Evolutionary conservation across 2,113 vertebrate species (phyloP).

Genomic region (Pedionomus torquatus): DNA sequence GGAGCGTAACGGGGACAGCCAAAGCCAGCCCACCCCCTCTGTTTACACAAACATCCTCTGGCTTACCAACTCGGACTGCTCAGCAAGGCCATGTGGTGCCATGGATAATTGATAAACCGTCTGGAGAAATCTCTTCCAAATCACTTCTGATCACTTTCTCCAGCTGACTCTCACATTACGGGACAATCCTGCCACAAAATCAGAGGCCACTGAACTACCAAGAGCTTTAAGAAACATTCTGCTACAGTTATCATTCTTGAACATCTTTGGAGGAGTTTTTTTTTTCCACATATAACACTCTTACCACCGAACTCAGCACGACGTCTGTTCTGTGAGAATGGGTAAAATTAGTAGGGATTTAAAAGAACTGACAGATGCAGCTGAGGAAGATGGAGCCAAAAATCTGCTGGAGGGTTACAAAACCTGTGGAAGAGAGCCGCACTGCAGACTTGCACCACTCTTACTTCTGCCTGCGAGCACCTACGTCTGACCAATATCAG

Average conservation of each 20-base stretch:
- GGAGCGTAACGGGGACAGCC: fast-evolving
- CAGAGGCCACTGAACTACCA: neutral
- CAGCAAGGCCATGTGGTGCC: neutral
- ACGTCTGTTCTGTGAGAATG: neutral
- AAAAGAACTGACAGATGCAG: neutral
- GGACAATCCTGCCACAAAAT: neutral
- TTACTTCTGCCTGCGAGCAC: neutral
- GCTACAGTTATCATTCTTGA: neutral
- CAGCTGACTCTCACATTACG: neutral
- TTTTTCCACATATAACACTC: neutral
- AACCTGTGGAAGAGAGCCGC: neutral
- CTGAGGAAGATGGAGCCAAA: neutral
- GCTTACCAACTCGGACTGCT: neutral
- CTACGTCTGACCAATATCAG: neutral
- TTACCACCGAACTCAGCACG: neutral
- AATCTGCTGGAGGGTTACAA: neutral
- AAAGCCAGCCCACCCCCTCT: fast-evolving
- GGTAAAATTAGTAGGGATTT: neutral
- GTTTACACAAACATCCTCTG: neutral
- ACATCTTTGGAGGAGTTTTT: neutral
- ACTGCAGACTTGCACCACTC: fast-evolving
- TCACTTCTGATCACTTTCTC: neutral
- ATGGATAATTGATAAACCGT: neutral
- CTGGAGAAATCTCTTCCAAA: neutral
- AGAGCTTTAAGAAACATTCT: neutral